Base-by-base conservation (phyloP, 1,140 invertebrate genomes). In the Calliphora vicina region DNA sequence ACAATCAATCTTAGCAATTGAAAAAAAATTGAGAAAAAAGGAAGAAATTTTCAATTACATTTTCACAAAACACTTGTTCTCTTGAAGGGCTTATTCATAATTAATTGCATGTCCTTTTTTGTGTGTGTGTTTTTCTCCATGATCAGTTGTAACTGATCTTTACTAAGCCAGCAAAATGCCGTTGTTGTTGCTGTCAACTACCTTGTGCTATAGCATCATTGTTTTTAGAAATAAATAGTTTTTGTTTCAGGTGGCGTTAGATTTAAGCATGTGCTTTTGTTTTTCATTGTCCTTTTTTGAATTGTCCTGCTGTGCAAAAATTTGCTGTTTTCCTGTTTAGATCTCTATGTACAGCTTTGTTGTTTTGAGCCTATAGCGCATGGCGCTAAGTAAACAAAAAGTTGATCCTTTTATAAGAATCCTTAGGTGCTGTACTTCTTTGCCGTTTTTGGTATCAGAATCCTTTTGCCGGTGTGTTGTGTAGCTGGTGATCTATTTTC, bases 61-160 rank as follows among this genome's bases (percentile, higher is more conserved):
- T n/a, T n/a, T 35, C 6, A 76, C n/a, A 78, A 78, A 78, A 78
- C 74, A 78, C 74, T 78, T 78, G 74, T 78, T 78, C 42, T 45
- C 74, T 43, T 78, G 74, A 43, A 78, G 42, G 74, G 74, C 74
- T 78, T 78, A 78, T 78, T 45, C 74, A 23, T 78, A 78, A 78
- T 78, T 78, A 78, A 78, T 78, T 78, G 74, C 35, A 78, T 43
- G 35, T 78, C 74, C 74, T 78, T 78, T n/a, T 78, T 78, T 78
- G 42, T 74, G 20, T 42, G 13, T 35, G 27, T 35, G 27, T 76
- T 1, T 12, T 13, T 3, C 3, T 73, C 13, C 23, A 29, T 15
- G 50, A 57, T 67, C 61, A 67, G 8, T 23, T 67, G 61, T 23
- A 67, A 67, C n/a, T 67, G 61, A 20, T 67, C 23, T 67, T 10